phyloP scores from a whole-genome alignment of 2,888 invertebrate species.

The Xestia sexstrigata region DNA sequence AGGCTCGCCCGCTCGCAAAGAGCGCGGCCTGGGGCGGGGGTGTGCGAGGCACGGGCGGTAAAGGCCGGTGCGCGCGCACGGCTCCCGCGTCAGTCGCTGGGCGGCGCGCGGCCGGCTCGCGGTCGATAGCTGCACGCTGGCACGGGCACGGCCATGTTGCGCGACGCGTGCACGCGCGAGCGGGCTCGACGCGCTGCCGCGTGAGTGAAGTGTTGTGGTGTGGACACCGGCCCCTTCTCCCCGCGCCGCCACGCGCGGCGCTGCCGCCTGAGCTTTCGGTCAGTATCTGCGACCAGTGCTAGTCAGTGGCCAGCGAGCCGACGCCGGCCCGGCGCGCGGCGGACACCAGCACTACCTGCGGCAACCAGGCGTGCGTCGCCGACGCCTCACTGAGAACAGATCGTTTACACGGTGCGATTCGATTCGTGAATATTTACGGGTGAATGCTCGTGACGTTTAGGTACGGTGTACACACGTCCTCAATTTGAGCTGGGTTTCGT shows the following conservation, averaged over 20 bases:
- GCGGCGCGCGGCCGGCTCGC: conserved; percentile 86
- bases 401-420: conserved; percentile 48
- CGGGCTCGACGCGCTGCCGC: conserved; percentile 78
- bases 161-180: conserved; percentile 84
- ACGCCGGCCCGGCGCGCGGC: conserved; percentile 30
- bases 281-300: conserved; percentile 68
- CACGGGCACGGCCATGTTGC: conserved; percentile 84
- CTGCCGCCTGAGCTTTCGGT: conserved; percentile 79
- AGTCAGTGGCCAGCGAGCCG: conserved; percentile 23
- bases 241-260: conserved; percentile 68
- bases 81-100: conserved; percentile 85
- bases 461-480: conserved; percentile 59
- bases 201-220: conserved; percentile 78
- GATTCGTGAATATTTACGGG: conserved; percentile 66
- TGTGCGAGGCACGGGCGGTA: conserved; percentile 74
- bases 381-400: conserved; percentile 51
- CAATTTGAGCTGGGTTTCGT: conserved; percentile 51
- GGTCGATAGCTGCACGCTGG: conserved; percentile 87
- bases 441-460: conserved; percentile 63
- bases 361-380: conserved; percentile 39
- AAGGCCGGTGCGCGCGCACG: conserved; percentile 85
- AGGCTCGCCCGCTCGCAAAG: conserved; percentile 64
- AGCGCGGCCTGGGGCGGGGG: conserved; percentile 67
- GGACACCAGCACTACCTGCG: conserved; percentile 36
- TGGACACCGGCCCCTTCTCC: conserved; percentile 66